A percentile compares a stretch with the other conserved stretches of the same genome.
Evolutionary conservation across 2,797 vertebrate genomes (phyloP).

Genomic region (Brachyalestes nurse): DNA sequence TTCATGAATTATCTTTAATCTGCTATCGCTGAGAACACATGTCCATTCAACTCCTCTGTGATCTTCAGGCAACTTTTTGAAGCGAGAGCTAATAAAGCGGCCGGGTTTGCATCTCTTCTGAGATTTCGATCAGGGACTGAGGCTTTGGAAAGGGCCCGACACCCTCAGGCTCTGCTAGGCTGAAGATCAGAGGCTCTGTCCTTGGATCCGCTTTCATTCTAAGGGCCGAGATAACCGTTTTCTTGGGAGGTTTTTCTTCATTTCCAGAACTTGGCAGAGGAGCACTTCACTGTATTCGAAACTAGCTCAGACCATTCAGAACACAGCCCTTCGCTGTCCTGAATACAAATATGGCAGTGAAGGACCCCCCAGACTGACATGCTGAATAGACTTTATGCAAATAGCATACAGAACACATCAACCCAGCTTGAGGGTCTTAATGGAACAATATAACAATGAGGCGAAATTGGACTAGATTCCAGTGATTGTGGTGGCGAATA

Average conservation of each 20-base stretch:
- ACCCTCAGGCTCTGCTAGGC: conserved; percentile 40
- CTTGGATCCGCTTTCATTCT: conserved; percentile 44
- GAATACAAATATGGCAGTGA: conserved; percentile 46
- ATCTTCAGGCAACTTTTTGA: conserved; percentile 30
- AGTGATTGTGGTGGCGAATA: conserved; percentile 16
- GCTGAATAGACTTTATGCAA: conserved; percentile 37
- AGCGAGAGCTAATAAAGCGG: conserved; percentile 40
- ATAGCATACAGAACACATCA: conserved; percentile 35
- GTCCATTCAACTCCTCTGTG: conserved; percentile 45
- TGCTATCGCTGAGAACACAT: conserved; percentile 45
- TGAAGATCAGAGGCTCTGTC: conserved; percentile 47
- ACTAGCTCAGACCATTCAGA: conserved; percentile 36
- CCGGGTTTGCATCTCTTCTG: conserved; percentile 42
- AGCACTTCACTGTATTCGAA: conserved; percentile 2
- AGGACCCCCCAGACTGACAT: conserved; percentile 31
- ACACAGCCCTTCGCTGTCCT: conserved; percentile 31
- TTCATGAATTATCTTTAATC: conserved; percentile 28
- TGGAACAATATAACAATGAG: conserved; percentile 34
- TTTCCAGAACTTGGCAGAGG: conserved; percentile 41
- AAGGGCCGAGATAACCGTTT: conserved; percentile 40
- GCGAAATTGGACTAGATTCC: conserved; percentile 40
- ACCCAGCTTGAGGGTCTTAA: conserved; percentile 10
- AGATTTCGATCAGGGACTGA: conserved; percentile 41
- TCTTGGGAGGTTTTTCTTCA: conserved; percentile 32
- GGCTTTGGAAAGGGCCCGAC: conserved; percentile 36